A percentile compares a stretch with the other conserved stretches of the same genome.
phyloP scores from a whole-genome alignment of 1,140 invertebrate genomes.

The Drosophila nigrodunni region DNA sequence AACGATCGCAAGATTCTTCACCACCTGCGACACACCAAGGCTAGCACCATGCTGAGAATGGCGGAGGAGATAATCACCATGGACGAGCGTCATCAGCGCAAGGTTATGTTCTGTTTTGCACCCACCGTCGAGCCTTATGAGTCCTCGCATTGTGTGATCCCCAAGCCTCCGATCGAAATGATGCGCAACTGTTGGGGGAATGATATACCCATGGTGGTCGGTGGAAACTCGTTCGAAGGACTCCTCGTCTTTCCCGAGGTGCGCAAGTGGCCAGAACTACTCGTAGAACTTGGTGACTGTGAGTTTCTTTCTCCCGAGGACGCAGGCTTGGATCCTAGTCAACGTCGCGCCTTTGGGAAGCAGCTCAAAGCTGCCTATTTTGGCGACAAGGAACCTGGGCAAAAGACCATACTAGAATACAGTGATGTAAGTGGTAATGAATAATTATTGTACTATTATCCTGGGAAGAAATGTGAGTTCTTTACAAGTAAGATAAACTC shows the following conservation, averaged over 20 bases:
- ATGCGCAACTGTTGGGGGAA: constrained; percentile 82
- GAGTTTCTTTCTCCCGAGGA: constrained; percentile 67
- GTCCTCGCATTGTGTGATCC: constrained; percentile 72
- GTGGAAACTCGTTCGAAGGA: constrained; percentile 84
- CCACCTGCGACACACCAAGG: constrained; percentile 67
- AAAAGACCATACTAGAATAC: constrained; percentile 72
- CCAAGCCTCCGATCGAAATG: constrained; percentile 78
- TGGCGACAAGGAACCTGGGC: constrained; percentile 62
- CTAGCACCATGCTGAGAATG: constrained; percentile 86
- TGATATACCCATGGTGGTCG: constrained; percentile 84
- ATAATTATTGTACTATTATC: too few relatives aligned
- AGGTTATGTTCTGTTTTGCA: constrained; percentile 73
- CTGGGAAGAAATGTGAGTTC: not conserved
- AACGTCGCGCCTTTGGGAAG: constrained; percentile 66
- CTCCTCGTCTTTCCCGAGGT: constrained; percentile 76
- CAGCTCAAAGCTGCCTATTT: constrained; percentile 60
- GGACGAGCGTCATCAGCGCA: constrained; percentile 72
- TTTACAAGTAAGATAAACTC: too few relatives aligned
- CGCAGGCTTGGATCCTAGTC: constrained; percentile 60
- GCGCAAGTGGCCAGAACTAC: constrained; percentile 73
- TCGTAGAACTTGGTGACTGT: constrained; percentile 67
- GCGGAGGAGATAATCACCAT: constrained; percentile 68
- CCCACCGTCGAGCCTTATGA: constrained; percentile 83
- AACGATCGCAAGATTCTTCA: constrained; percentile 63
- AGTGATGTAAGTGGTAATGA: constrained; percentile 69